These are phyloP conservation scores for Gobius niger DNA, from an alignment of 2,113 vertebrate species.

Conservation along the genomic window DNA sequence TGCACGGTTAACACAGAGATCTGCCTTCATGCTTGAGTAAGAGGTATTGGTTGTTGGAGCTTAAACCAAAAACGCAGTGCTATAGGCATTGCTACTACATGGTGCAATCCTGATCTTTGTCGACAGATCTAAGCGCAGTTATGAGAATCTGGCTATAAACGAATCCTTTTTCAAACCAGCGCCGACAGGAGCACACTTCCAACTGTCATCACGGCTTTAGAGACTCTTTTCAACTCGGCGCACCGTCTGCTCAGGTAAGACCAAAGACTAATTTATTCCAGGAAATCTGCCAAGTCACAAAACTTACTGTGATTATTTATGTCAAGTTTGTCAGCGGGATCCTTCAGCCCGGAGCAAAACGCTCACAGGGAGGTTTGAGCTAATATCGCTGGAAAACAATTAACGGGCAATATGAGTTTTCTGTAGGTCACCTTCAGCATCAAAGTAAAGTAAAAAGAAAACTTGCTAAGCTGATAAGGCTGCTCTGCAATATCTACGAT, in stretches of 20 bases:
- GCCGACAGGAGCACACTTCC: not conserved
- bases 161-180: not conserved
- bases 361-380: not conserved
- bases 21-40: too few relatives aligned
- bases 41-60: too few relatives aligned
- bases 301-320: not conserved
- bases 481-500: too few relatives aligned
- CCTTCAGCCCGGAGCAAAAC: not conserved
- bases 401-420: slow-evolving; percentile 23
- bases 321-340: slow-evolving; percentile 7
- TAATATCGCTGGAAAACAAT: slow-evolving; percentile 31
- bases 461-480: not conserved
- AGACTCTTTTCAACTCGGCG: not conserved
- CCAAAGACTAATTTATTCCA: not conserved
- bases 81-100: not conserved
- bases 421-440: not conserved
- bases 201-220: not conserved
- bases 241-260: slow-evolving; percentile 17
- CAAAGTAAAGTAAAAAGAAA: not conserved
- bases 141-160: not conserved
- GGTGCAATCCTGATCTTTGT: not conserved
- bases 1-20: too few relatives aligned
- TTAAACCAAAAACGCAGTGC: not conserved
- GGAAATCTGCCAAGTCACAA: not conserved
- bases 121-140: not conserved